A percentile compares a stretch with the other conserved stretches of the same genome.
These are phyloP conservation scores for Drosophila maculinotata DNA, from an alignment of 2,888 invertebrate genomes.

Conservation along the genomic window DNA sequence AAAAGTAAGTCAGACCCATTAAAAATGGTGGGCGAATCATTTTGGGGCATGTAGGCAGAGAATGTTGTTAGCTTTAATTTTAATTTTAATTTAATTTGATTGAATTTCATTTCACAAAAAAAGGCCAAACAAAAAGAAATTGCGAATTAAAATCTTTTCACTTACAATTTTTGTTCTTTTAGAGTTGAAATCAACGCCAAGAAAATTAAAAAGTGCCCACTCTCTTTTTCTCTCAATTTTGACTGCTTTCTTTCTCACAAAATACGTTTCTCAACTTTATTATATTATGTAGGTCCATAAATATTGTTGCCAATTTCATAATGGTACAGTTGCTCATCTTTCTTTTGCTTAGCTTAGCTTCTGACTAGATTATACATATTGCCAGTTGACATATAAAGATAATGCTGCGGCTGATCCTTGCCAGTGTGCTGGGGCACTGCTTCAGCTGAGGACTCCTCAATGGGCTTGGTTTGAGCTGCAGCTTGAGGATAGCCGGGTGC, in stretches of 20 bases:
- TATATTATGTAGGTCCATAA: no score
- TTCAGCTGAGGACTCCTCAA: slow-evolving; percentile 10
- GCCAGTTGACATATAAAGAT: slow-evolving; percentile 57
- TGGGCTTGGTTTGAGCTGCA: slow-evolving; percentile 9
- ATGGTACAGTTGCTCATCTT: no score
- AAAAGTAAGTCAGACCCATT: slow-evolving; percentile 30
- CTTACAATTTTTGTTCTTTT: no score
- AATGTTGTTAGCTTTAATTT: not conserved
- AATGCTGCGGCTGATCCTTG: slow-evolving; percentile 33
- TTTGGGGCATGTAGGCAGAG: not conserved
- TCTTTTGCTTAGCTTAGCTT: no score
- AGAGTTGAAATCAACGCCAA: no score
- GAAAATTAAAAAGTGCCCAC: no score
- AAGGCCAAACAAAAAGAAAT: no score
- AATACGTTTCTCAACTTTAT: no score
- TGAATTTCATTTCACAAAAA: not conserved
- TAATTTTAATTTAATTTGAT: not conserved
- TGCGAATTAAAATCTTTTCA: no score
- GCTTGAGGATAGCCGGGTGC: slow-evolving; percentile 43
- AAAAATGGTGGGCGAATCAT: not conserved
- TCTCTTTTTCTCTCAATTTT: no score
- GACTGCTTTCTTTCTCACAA: no score
- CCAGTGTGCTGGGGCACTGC: slow-evolving; percentile 5
- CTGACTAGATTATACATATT: slow-evolving; percentile 60
- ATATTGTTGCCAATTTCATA: no score